Evolutionary conservation across 2,113 vertebrate species (phyloP).

Genomic region (Panthera uncia): DNA sequence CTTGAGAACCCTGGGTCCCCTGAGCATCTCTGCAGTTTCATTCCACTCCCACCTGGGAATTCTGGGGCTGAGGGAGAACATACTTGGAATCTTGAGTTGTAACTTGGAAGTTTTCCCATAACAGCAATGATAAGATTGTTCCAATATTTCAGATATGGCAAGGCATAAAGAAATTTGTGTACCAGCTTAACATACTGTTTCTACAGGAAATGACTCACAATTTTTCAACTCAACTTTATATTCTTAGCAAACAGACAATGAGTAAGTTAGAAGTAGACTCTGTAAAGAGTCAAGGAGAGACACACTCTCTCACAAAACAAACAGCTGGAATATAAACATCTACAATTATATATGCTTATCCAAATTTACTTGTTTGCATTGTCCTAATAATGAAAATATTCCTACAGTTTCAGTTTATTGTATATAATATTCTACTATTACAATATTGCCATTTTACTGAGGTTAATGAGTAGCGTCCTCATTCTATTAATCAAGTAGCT

Average conservation of each 20-base stretch:
- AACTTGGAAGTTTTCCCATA: neutral
- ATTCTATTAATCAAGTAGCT: neutral
- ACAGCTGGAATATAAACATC: neutral
- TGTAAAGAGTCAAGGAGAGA: neutral
- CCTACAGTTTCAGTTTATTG: neutral
- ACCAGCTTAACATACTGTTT: neutral
- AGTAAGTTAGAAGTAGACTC: neutral
- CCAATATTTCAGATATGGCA: neutral
- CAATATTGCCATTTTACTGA: neutral
- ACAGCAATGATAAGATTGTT: neutral
- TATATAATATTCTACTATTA: neutral
- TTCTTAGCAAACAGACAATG: neutral
- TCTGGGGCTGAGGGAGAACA: neutral
- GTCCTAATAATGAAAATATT: neutral
- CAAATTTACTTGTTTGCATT: neutral
- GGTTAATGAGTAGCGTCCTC: neutral
- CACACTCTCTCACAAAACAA: neutral
- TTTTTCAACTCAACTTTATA: slow-evolving; percentile 1
- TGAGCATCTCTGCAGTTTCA: neutral
- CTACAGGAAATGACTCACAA: neutral
- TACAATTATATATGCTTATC: neutral
- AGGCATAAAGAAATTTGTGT: neutral
- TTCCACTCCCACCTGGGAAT: neutral
- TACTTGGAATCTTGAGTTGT: neutral
- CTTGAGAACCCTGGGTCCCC: neutral